Evolutionary conservation across 2,113 vertebrate genomes (phyloP).

Genomic region (Sterrhoptilus dennistouni): DNA sequence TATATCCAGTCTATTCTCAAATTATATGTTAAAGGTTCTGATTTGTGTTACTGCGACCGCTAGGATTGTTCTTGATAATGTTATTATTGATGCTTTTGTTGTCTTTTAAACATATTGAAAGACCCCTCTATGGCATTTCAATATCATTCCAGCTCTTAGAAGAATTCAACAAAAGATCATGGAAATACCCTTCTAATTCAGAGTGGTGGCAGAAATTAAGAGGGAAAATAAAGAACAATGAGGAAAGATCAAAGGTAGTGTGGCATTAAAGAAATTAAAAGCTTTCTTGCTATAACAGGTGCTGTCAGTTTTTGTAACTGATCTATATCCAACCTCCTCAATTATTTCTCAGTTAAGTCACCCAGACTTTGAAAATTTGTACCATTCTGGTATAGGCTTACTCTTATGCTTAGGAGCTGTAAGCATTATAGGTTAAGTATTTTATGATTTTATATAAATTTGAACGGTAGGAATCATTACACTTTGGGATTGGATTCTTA

Average conservation of each 20-base stretch:
- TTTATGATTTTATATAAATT: not conserved
- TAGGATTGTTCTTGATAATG: not conserved
- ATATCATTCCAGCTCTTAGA: conserved; percentile 80
- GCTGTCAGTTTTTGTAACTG: not conserved
- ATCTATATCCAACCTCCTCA: not conserved
- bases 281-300: not conserved
- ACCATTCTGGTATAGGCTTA: not conserved
- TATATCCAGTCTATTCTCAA: not conserved
- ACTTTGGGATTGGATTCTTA: not conserved
- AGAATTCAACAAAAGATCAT: conserved; percentile 70
- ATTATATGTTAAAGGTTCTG: not conserved
- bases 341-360: not conserved
- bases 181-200: conserved; percentile 81
- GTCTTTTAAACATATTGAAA: not conserved
- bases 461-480: not conserved
- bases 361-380: not conserved
- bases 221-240: conserved; percentile 84
- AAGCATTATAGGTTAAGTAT: not conserved
- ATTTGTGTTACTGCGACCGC: not conserved
- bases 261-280: not conserved
- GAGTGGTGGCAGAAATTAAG: conserved; percentile 87
- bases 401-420: not conserved
- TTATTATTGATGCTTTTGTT: not conserved
- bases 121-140: not conserved
- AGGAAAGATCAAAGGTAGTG: conserved; percentile 82